Evolutionary conservation across 2,113 vertebrate species (phyloP).

Genomic region (Ctenodactylus gundi): DNA sequence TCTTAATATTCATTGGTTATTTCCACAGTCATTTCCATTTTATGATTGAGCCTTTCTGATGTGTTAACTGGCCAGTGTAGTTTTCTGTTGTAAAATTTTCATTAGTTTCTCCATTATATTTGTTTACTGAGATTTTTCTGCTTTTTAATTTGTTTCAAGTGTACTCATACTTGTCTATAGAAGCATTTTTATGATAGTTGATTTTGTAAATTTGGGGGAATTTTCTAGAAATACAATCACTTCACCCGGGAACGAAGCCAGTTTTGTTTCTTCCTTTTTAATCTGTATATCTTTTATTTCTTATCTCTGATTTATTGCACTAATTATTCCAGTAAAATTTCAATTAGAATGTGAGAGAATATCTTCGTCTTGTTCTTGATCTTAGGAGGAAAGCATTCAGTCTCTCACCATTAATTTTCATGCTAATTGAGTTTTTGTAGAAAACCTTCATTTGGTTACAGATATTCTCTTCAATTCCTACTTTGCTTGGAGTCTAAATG

Average conservation of each 20-base stretch:
- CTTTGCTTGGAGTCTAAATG: too few relatives aligned
- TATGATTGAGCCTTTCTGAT: neutral
- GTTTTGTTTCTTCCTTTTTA: neutral
- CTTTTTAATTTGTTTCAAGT: too few relatives aligned
- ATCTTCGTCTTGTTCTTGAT: neutral
- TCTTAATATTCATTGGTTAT: too few relatives aligned
- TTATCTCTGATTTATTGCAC: neutral
- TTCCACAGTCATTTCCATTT: neutral
- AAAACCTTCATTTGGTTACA: neutral
- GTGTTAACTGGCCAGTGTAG: neutral
- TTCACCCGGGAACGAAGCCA: neutral
- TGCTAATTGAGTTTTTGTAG: neutral
- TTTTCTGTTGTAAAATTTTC: neutral
- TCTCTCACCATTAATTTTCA: neutral
- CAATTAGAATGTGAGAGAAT: too few relatives aligned
- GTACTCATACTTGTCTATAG: too few relatives aligned
- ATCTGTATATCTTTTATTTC: neutral
- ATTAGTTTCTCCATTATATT: too few relatives aligned
- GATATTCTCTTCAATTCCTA: neutral
- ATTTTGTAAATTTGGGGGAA: too few relatives aligned
- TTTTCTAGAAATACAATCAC: neutral
- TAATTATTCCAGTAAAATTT: slow-evolving; percentile 2
- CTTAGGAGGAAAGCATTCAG: neutral
- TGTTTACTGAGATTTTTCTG: too few relatives aligned
- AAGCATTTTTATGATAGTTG: too few relatives aligned